Conservation (phyloP, 2,113 vertebrate genomes). For the Indicator maculatus region DNA sequence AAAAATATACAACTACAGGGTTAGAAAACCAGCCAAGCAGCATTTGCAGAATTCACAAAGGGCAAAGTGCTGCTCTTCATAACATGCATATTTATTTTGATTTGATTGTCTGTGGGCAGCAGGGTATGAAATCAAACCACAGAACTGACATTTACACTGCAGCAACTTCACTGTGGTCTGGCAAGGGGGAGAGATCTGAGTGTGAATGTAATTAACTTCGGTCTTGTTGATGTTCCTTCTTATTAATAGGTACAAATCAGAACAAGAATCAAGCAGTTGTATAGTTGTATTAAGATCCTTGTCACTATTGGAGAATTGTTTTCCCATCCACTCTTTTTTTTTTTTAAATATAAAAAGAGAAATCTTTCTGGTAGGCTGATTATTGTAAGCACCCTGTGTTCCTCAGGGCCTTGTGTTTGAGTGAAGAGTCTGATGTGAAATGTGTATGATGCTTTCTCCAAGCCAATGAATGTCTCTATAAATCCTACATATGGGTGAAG, state of each 20-base stretch:
- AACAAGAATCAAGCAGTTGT: background rate
- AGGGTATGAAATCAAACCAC: slow-evolving; percentile 20
- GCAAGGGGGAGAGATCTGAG: background rate
- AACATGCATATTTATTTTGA: slow-evolving; percentile 21
- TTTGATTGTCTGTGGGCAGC: slow-evolving; percentile 10
- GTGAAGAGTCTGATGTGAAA: background rate
- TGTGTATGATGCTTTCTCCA: accelerated
- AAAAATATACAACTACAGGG: background rate
- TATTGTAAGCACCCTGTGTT: background rate
- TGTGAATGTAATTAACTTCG: background rate
- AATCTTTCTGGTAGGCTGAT: background rate
- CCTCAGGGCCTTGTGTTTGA: background rate
- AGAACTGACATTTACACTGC: background rate
- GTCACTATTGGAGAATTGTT: background rate
- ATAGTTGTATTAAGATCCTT: background rate
- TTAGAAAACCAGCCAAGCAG: background rate
- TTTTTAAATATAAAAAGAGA: background rate
- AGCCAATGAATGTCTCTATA: background rate
- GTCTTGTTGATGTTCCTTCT: accelerated
- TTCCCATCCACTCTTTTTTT: background rate
- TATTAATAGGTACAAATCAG: background rate
- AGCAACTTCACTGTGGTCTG: background rate
- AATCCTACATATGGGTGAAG: background rate
- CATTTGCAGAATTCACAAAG: slow-evolving; percentile 4
- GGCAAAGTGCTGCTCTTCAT: background rate